Conservation (phyloP, 2,113 vertebrate genomes). For the Hystrix brachyura region DNA sequence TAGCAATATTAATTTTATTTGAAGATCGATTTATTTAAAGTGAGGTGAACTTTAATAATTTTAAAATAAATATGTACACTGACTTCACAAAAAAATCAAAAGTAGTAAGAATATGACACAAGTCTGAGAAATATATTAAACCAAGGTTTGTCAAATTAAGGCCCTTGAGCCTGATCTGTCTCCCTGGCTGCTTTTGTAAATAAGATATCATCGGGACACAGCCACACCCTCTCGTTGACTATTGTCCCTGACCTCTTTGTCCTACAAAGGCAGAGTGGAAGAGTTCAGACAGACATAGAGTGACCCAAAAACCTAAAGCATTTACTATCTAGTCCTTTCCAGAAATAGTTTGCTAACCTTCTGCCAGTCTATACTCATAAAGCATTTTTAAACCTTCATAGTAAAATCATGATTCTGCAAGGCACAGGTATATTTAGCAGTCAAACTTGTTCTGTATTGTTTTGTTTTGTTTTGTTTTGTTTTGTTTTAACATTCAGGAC, state of each 20-base stretch:
- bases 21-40: slow-evolving; percentile 8
- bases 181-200: neutral
- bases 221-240: neutral
- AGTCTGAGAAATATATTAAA: neutral
- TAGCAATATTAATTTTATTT: slow-evolving; percentile 29
- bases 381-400: neutral
- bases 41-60: neutral
- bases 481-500: slow-evolving; percentile 4
- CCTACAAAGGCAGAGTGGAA: neutral
- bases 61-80: neutral
- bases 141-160: neutral
- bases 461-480: neutral
- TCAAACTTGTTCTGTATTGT: neutral
- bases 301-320: neutral
- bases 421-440: neutral
- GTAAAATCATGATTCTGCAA: neutral
- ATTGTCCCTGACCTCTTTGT: neutral
- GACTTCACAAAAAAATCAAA: neutral
- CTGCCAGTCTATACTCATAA: neutral
- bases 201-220: neutral
- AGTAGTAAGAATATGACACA: neutral
- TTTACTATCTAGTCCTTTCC: neutral
- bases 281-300: neutral
- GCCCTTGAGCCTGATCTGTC: neutral
- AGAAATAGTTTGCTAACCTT: neutral